Conservation (phyloP, 1,140 invertebrate genomes). For the Cydia amplana region DNA sequence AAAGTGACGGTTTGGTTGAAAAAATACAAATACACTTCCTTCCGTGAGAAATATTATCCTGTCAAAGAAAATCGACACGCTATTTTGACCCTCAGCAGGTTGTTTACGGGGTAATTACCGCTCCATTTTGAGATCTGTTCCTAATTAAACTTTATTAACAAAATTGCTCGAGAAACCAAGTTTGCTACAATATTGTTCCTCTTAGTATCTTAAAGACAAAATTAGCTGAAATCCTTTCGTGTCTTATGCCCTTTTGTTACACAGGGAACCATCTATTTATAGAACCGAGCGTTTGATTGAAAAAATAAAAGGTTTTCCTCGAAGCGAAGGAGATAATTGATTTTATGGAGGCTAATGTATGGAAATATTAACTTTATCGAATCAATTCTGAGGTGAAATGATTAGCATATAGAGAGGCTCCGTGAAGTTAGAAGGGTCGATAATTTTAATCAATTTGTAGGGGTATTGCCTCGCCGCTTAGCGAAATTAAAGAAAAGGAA, state of each 20-base stretch:
- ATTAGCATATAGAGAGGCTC: constrained; percentile 19
- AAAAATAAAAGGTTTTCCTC: constrained; percentile 4
- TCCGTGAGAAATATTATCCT: no score
- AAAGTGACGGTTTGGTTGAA: no score
- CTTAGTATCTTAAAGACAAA: no score
- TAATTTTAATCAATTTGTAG: constrained; percentile 1
- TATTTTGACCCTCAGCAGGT: not conserved
- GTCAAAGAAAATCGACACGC: no score
- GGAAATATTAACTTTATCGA: constrained; percentile 28
- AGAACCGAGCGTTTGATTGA: not conserved
- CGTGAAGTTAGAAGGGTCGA: not conserved
- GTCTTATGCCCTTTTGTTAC: not conserved
- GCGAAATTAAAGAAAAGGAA: no score
- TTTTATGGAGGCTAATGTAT: constrained; percentile 22
- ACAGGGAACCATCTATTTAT: not conserved
- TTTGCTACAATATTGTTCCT: no score
- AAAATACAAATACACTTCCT: no score
- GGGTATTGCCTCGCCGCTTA: not conserved
- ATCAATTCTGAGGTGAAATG: constrained; percentile 24
- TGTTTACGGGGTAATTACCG: not conserved
- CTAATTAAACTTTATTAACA: not conserved
- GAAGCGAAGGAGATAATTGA: constrained; percentile 16
- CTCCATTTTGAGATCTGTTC: not conserved
- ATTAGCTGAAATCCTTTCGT: not conserved
- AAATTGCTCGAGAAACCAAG: no score